phyloP scores from a whole-genome alignment of 2,888 invertebrate genomes.

The Heliconius ethilla region DNA sequence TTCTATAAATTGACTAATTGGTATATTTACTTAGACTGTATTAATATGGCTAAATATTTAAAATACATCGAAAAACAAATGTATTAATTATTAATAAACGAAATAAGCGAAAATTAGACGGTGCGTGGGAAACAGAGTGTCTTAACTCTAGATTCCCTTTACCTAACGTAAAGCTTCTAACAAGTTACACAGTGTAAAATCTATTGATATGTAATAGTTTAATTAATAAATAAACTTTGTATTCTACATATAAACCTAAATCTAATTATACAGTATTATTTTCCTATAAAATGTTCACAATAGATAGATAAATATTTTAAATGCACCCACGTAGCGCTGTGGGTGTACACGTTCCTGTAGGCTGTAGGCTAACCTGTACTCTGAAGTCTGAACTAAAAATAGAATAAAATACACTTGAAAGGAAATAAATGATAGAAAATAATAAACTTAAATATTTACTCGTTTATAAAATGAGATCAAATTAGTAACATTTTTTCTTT shows the following conservation, averaged over 20 bases:
- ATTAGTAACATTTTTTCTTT: no score
- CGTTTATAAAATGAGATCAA: background rate
- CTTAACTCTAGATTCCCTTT: no score
- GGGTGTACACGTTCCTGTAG: conserved; percentile 25
- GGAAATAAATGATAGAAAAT: background rate
- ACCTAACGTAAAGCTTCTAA: no score
- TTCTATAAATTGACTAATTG: no score
- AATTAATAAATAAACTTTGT: background rate
- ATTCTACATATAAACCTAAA: background rate
- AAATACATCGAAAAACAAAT: no score
- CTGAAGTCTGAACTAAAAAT: background rate
- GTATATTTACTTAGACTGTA: no score
- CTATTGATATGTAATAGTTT: background rate
- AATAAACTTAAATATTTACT: background rate
- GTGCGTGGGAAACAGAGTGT: no score
- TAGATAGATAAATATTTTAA: background rate
- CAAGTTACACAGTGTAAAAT: no score
- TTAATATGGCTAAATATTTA: no score
- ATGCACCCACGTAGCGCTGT: conserved; percentile 15
- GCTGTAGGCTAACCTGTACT: background rate
- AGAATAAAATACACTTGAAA: background rate
- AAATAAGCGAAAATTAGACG: no score
- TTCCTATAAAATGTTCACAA: background rate
- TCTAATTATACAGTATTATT: background rate
- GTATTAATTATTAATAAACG: no score